A percentile compares a stretch with the other conserved stretches of the same genome.
Evolutionary conservation across 2,797 vertebrate species (phyloP).

Genomic region (Labroides dimidiatus): DNA sequence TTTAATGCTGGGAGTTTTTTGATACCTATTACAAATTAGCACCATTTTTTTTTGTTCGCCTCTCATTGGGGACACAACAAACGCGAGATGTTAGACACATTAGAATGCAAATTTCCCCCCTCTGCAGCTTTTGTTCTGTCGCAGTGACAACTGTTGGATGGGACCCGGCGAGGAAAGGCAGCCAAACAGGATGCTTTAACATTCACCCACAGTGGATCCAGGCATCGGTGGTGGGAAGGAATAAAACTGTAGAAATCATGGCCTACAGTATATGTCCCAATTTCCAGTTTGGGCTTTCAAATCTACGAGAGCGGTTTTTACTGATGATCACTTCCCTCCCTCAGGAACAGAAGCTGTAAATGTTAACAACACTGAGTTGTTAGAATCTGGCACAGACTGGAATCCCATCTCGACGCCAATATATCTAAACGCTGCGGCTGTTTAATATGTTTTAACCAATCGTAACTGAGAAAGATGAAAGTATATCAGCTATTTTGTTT

Average conservation of each 20-base stretch:
- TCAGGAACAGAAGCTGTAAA: constrained; percentile 67
- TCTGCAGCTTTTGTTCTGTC: constrained; percentile 48
- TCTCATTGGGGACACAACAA: constrained; percentile 65
- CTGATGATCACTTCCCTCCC: constrained; percentile 70
- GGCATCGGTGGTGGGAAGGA: constrained; percentile 21
- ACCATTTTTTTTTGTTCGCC: constrained; percentile 26
- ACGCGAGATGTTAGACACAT: constrained; percentile 51
- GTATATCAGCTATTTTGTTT: background rate
- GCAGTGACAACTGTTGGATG: constrained; percentile 48
- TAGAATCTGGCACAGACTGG: constrained; percentile 57
- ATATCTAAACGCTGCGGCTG: constrained; percentile 51
- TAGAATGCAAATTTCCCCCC: constrained; percentile 54
- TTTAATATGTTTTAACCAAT: constrained; percentile 62
- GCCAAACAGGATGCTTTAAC: constrained; percentile 32
- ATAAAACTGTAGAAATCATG: constrained; percentile 52
- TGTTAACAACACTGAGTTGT: constrained; percentile 68
- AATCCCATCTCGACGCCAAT: constrained; percentile 62
- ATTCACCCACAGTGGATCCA: constrained; percentile 24
- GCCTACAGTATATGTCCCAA: constrained; percentile 54
- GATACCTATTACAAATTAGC: constrained; percentile 71
- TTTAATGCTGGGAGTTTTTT: constrained; percentile 63
- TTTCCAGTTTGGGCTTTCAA: constrained; percentile 58
- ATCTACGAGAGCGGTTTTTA: constrained; percentile 66
- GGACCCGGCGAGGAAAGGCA: constrained; percentile 4
- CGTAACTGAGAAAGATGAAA: constrained; percentile 13